Conservation (phyloP, 37 sponge, comb jelly and placozoan genomes). For the Mnemiopsis leidyi region DNA sequence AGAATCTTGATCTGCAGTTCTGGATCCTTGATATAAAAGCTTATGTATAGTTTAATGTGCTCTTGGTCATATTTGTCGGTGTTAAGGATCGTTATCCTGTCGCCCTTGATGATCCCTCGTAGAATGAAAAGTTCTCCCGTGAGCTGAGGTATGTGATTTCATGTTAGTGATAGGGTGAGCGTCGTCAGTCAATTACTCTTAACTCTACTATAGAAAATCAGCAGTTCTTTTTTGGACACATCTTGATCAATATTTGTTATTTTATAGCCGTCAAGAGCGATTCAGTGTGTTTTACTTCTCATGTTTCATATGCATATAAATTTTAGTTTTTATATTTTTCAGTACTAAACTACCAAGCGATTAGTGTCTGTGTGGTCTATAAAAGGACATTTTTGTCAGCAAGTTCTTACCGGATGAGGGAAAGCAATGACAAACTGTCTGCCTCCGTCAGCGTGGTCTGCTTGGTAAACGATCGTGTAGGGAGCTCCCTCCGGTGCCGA, state of each 20-base stretch:
- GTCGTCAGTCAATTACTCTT: background rate
- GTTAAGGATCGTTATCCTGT: constrained; percentile 52
- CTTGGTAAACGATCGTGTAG: background rate
- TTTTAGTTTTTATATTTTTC: too few relatives aligned
- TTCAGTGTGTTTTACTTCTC: too few relatives aligned
- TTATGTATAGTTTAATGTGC: background rate
- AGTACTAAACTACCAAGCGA: too few relatives aligned
- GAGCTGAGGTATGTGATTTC: background rate
- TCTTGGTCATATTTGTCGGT: constrained; percentile 15
- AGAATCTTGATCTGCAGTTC: background rate
- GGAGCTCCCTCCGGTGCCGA: background rate
- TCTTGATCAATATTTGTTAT: too few relatives aligned
- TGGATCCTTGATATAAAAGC: constrained; percentile 46
- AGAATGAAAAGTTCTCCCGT: constrained; percentile 5
- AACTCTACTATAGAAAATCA: too few relatives aligned
- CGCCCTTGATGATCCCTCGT: constrained; percentile 17
- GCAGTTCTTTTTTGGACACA: too few relatives aligned
- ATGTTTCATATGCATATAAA: too few relatives aligned
- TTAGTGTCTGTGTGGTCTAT: too few relatives aligned
- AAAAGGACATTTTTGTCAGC: too few relatives aligned
- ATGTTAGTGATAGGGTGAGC: background rate
- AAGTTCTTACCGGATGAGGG: constrained; percentile 58
- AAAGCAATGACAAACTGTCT: constrained; percentile 29
- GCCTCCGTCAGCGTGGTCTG: background rate
- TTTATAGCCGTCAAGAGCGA: too few relatives aligned